Percentiles rank a stretch among this genome's conserved stretches.
Evolutionary conservation across 2,888 invertebrate genomes (phyloP).

Genomic region (Minunthozetes semirufus): DNA sequence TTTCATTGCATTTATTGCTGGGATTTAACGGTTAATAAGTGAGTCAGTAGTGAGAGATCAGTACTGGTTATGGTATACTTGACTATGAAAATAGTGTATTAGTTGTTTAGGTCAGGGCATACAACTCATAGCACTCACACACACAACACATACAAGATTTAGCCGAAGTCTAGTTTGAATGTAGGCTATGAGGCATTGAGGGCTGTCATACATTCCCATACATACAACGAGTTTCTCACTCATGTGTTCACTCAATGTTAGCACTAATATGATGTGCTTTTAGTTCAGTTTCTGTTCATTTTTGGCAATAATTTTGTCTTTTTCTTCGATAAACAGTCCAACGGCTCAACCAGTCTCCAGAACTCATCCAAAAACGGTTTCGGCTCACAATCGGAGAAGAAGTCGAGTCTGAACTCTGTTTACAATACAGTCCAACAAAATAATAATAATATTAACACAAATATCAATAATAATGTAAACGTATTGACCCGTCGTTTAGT

Average conservation of each 20-base stretch:
- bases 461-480: slow-evolving; percentile 18
- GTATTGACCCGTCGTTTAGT: slow-evolving; percentile 19
- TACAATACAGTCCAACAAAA: slow-evolving; percentile 13
- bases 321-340: slow-evolving; percentile 1
- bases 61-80: slow-evolving; percentile 6
- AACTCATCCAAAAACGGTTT: slow-evolving; percentile 14
- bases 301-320: background rate
- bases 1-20: background rate
- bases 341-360: slow-evolving; percentile 16
- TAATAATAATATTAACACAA: background rate
- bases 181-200: slow-evolving; percentile 31
- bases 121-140: background rate
- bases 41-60: background rate
- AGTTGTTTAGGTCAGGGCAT: slow-evolving; percentile 28
- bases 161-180: slow-evolving; percentile 28
- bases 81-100: slow-evolving; percentile 5
- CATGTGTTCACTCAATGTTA: slow-evolving; percentile 10
- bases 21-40: too few species aligned
- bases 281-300: background rate
- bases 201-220: slow-evolving; percentile 28
- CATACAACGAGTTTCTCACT: background rate
- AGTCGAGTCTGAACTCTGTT: background rate
- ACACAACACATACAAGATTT: background rate
- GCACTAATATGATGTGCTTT: background rate
- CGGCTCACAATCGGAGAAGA: background rate